phyloP scores from a whole-genome alignment of 2,797 vertebrate species.

The Tenualosa thibaudeaui region DNA sequence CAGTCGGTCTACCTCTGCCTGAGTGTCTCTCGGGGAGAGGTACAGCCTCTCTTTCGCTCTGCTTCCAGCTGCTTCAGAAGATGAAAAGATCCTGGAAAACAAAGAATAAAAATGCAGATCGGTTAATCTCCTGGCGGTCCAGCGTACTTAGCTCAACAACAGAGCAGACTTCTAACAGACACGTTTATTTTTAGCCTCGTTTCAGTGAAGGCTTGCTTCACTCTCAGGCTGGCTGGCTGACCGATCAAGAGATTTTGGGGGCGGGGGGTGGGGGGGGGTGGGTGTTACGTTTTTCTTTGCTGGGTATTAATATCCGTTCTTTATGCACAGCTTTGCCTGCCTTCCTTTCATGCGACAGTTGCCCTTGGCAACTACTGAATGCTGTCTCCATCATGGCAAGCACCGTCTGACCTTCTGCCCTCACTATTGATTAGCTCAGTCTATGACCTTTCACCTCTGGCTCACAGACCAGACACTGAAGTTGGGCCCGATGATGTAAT shows the following conservation, averaged over 20 bases:
- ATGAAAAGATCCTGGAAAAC: slow-evolving; percentile 54
- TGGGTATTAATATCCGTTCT: slow-evolving; percentile 37
- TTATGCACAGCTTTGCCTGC: slow-evolving; percentile 55
- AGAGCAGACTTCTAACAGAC: background rate
- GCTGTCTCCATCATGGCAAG: slow-evolving; percentile 51
- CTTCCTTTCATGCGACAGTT: slow-evolving; percentile 57
- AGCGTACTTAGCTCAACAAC: slow-evolving; percentile 31
- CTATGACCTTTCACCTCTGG: slow-evolving; percentile 68
- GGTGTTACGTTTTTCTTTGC: slow-evolving; percentile 34
- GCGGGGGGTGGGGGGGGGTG: too few species aligned
- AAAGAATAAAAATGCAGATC: slow-evolving; percentile 43
- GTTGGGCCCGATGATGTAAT: slow-evolving; percentile 64
- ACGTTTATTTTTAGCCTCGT: slow-evolving; percentile 26
- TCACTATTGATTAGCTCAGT: slow-evolving; percentile 68
- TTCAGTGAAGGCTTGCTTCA: slow-evolving; percentile 25
- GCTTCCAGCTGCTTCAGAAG: slow-evolving; percentile 36
- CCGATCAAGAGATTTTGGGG: slow-evolving; percentile 42
- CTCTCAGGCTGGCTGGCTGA: slow-evolving; percentile 20
- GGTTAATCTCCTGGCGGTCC: slow-evolving; percentile 57
- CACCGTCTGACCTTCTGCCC: slow-evolving; percentile 68
- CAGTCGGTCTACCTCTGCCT: slow-evolving; percentile 68
- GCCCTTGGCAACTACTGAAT: slow-evolving; percentile 64
- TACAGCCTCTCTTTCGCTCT: slow-evolving; percentile 13
- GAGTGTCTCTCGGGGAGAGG: slow-evolving; percentile 64
- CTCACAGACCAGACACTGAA: slow-evolving; percentile 54